Evolutionary conservation across 2,113 vertebrate species (phyloP).

Genomic region (Myodes glareolus): DNA sequence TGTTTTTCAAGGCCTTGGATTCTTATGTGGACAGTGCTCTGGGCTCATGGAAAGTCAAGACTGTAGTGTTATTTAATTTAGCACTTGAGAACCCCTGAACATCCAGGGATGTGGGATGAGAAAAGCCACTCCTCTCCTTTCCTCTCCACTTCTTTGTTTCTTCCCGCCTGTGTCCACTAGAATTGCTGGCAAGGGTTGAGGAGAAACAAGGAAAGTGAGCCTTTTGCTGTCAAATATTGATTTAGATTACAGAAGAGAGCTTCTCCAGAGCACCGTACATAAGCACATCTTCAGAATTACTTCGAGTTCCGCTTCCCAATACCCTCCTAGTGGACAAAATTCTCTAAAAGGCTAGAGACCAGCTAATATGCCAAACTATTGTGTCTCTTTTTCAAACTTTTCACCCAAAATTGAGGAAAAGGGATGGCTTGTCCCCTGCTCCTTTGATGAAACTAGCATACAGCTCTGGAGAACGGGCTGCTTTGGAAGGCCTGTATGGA

Average conservation of each 20-base stretch:
- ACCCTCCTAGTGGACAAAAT: not conserved
- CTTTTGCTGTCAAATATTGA: not conserved
- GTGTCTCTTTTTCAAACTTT: conserved; percentile 50
- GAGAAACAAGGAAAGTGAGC: not conserved
- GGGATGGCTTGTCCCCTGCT: not conserved
- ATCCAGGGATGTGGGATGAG: not conserved
- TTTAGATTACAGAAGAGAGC: not conserved
- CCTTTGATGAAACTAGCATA: not conserved
- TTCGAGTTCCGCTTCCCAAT: conserved; percentile 34
- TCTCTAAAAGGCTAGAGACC: not conserved
- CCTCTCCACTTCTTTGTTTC: not conserved
- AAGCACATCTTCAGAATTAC: not conserved
- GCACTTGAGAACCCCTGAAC: not conserved
- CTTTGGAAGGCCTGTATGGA: not conserved
- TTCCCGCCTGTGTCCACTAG: not conserved
- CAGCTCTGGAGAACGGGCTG: not conserved
- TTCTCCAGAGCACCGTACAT: conserved; percentile 36
- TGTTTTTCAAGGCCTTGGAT: not conserved
- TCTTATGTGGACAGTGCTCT: not conserved
- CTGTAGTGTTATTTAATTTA: not conserved
- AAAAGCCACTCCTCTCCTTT: not conserved
- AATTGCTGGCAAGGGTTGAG: not conserved
- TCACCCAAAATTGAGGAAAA: not conserved
- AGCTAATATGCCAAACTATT: not conserved
- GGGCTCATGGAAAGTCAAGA: not conserved